These are phyloP conservation scores for Pachycephus smyrnensis DNA, from an alignment of 2,888 invertebrate genomes.

Conservation along the genomic window DNA sequence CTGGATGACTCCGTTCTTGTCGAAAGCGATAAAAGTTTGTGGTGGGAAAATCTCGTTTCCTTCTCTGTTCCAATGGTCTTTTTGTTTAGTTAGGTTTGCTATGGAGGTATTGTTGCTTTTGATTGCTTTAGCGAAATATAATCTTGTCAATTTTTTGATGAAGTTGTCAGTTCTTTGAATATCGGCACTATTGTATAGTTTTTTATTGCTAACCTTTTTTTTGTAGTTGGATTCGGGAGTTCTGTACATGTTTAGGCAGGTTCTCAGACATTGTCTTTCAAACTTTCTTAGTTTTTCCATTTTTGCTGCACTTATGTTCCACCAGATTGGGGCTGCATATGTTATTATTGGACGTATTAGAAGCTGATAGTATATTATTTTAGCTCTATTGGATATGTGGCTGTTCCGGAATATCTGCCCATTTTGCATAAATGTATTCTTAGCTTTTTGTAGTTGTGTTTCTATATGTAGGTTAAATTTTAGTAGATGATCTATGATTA, in stretches of 20 bases:
- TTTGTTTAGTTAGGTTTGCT: too few relatives aligned
- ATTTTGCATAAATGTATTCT: constrained; percentile 2
- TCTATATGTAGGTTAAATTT: constrained; percentile 6
- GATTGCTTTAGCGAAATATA: too few relatives aligned
- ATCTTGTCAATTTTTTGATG: too few relatives aligned
- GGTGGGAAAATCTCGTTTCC: too few relatives aligned
- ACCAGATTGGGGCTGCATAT: constrained; percentile 14
- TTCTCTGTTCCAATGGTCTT: too few relatives aligned
- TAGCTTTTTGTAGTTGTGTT: constrained; percentile 22
- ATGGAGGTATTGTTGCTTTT: too few relatives aligned
- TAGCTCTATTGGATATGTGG: not conserved
- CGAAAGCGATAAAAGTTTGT: too few relatives aligned
- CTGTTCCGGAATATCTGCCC: not conserved
- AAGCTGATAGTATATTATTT: constrained; percentile 19
- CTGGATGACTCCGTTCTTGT: too few relatives aligned
- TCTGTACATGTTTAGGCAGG: not conserved
- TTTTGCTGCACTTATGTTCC: not conserved
- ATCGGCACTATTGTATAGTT: not conserved
- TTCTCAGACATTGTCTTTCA: not conserved
- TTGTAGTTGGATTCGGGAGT: not conserved
- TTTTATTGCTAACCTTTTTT: not conserved
- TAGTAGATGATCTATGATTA: constrained; percentile 18
- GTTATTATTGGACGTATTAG: constrained; percentile 19
- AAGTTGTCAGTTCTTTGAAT: too few relatives aligned
- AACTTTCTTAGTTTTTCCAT: constrained; percentile 5